phyloP scores from a whole-genome alignment of 1,140 invertebrate genomes.

The Drosophila varians region DNA sequence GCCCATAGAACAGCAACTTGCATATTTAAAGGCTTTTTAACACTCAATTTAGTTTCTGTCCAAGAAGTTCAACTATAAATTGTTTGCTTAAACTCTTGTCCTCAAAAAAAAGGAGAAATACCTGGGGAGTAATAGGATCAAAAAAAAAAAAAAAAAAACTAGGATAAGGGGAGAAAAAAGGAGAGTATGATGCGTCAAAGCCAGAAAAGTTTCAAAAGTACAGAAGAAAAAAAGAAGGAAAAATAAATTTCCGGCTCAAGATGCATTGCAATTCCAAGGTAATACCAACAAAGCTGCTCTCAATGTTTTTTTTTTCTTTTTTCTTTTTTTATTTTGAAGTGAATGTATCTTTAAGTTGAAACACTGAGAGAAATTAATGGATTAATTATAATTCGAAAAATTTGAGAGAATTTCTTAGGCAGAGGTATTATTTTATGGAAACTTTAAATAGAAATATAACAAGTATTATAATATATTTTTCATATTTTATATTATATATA shows the following conservation, averaged over 20 bases:
- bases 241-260: neutral
- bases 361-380: neutral
- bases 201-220: neutral
- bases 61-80: constrained; percentile 18
- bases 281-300: neutral
- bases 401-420: too few species aligned
- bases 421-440: too few species aligned
- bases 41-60: constrained; percentile 18
- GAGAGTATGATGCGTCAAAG: neutral
- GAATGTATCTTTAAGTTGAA: neutral
- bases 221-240: neutral
- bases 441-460: too few species aligned
- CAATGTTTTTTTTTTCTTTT: neutral
- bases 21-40: constrained; percentile 11
- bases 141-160: neutral
- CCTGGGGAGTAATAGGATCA: constrained; percentile 5
- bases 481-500: too few species aligned
- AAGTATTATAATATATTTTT: too few species aligned
- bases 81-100: constrained; percentile 5
- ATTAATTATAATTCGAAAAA: too few species aligned
- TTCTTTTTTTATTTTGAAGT: too few species aligned
- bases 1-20: constrained; percentile 1
- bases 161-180: neutral
- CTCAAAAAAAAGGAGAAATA: neutral
- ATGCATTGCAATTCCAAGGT: neutral